A percentile compares a stretch with the other conserved stretches of the same genome.
phyloP scores from a whole-genome alignment of 2,888 invertebrate genomes.

The Acronicta leporina region DNA sequence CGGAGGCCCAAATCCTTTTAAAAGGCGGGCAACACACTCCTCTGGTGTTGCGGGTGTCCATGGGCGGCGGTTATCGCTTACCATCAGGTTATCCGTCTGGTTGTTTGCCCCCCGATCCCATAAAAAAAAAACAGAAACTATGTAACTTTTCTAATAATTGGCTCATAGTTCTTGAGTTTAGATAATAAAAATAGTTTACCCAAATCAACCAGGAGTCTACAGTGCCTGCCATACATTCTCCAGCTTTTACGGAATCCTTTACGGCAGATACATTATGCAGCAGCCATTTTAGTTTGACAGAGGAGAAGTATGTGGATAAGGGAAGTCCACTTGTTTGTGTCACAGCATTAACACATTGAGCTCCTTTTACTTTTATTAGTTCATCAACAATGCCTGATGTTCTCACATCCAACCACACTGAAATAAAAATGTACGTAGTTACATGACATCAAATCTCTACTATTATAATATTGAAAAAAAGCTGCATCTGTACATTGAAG shows the following conservation, averaged over 20 bases:
- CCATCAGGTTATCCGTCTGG: too few species aligned
- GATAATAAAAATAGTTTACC: conserved; percentile 85
- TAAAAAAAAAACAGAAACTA: too few species aligned
- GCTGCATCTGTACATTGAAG: too few species aligned
- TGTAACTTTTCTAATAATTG: too few species aligned
- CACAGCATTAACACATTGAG: conserved; percentile 80
- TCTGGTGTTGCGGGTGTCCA: too few species aligned
- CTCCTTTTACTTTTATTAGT: conserved; percentile 83
- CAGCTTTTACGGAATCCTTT: conserved; percentile 91
- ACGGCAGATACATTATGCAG: conserved; percentile 95
- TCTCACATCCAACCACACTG: conserved; percentile 98
- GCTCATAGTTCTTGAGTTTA: background rate
- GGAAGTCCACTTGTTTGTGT: conserved; percentile 94
- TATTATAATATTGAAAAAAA: too few species aligned
- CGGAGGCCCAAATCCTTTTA: too few species aligned
- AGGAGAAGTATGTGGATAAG: conserved; percentile 98
- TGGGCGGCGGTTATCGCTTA: too few species aligned
- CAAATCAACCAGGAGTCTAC: conserved; percentile 99
- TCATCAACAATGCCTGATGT: conserved; percentile 95
- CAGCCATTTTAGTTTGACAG: conserved; percentile 98
- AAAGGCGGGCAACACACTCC: too few species aligned
- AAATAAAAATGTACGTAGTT: conserved; percentile 52
- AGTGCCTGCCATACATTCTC: conserved; percentile 95
- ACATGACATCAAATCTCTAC: too few species aligned
- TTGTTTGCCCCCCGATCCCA: too few species aligned